Evolutionary conservation across 2,888 invertebrate species (phyloP).

Genomic region (Trichopria drosophilae): DNA sequence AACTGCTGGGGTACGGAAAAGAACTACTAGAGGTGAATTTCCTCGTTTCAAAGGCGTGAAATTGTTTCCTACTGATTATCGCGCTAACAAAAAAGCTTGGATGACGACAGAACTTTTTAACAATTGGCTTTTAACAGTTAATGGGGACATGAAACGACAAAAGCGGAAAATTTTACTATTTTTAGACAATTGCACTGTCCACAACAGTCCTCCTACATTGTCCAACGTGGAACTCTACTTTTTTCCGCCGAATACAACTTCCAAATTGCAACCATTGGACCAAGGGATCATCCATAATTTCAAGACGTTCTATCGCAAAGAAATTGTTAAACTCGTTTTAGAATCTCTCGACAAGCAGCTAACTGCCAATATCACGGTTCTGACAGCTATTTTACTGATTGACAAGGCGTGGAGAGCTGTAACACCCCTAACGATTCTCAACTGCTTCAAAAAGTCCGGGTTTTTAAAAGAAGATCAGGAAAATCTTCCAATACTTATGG

Average conservation of each 20-base stretch:
- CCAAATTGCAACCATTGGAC: slow-evolving; percentile 18
- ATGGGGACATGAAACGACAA: slow-evolving; percentile 11
- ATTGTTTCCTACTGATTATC: slow-evolving; percentile 42
- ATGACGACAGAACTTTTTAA: slow-evolving; percentile 47
- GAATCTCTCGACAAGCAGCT: no score
- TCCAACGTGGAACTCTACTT: slow-evolving; percentile 3
- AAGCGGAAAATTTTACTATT: slow-evolving; percentile 15
- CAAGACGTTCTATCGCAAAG: slow-evolving; percentile 16
- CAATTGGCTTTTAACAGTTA: slow-evolving; percentile 8
- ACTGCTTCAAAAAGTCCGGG: no score
- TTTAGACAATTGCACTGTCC: slow-evolving; percentile 8
- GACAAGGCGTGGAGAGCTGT: no score
- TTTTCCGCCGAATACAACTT: slow-evolving; percentile 19
- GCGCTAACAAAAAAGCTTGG: slow-evolving; percentile 47
- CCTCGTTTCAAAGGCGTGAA: no score
- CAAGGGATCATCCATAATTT: slow-evolving; percentile 22
- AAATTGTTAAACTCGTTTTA: slow-evolving; percentile 9
- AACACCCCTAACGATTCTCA: no score
- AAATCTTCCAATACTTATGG: no score
- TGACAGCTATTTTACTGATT: no score
- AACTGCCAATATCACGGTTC: no score
- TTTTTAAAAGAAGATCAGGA: no score
- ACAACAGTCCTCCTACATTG: slow-evolving; percentile 3
- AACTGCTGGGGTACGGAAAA: no score
- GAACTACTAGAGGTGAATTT: no score